Evolutionary conservation across 2,888 invertebrate genomes (phyloP).

Genomic region (Pseudococcus longispinus): DNA sequence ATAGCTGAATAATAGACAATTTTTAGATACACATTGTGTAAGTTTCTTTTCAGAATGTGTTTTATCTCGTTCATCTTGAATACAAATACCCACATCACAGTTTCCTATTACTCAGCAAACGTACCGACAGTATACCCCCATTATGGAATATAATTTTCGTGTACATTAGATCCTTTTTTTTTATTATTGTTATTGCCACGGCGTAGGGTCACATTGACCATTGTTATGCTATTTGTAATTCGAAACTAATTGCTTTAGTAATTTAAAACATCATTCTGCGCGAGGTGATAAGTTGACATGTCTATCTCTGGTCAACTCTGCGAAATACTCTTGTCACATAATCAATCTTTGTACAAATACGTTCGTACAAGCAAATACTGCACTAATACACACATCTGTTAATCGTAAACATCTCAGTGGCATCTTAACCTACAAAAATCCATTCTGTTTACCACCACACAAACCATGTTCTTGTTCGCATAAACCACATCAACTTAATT

Average conservation of each 20-base stretch:
- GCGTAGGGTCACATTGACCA: slow-evolving; percentile 26
- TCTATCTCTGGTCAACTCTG: background rate
- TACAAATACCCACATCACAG: slow-evolving; percentile 27
- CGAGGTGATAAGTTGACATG: slow-evolving; percentile 24
- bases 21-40: background rate
- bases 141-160: slow-evolving; percentile 18
- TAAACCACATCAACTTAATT: slow-evolving; percentile 43
- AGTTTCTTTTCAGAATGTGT: background rate
- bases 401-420: slow-evolving; percentile 24
- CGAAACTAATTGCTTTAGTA: slow-evolving; percentile 38
- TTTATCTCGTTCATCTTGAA: slow-evolving; percentile 21
- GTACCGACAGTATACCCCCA: slow-evolving; percentile 37
- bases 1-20: background rate
- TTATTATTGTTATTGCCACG: background rate
- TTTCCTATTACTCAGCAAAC: slow-evolving; percentile 21
- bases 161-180: background rate
- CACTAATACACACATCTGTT: background rate
- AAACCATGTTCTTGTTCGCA: background rate
- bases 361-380: background rate
- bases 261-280: background rate
- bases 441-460: background rate
- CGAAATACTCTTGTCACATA: background rate
- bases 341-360: background rate
- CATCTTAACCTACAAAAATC: slow-evolving; percentile 39
- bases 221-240: slow-evolving; percentile 9